phyloP scores from a whole-genome alignment of 2,888 invertebrate species.

The Chymomyza amoena region DNA sequence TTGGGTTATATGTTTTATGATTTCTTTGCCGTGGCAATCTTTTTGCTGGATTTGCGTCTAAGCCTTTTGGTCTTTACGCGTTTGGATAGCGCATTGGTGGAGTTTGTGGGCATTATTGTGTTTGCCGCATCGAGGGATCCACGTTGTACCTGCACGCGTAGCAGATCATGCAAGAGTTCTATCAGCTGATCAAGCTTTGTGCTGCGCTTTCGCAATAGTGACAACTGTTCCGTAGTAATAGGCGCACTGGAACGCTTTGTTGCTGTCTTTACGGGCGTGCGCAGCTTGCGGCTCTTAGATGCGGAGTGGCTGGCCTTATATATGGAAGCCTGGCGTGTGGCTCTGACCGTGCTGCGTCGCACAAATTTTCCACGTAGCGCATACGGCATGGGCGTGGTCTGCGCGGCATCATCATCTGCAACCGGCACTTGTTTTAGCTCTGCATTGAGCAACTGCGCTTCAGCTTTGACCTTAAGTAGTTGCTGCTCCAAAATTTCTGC shows the following conservation, averaged over 20 bases:
- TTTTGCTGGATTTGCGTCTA: not conserved
- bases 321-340: constrained; percentile 39
- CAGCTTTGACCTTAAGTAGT: constrained; percentile 12
- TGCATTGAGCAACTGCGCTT: constrained; percentile 32
- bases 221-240: not conserved
- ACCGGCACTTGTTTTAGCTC: constrained; percentile 17
- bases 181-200: constrained; percentile 66
- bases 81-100: not conserved
- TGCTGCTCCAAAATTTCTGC: constrained; percentile 16
- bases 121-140: constrained; percentile 1
- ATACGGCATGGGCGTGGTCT: constrained; percentile 54
- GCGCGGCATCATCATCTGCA: not conserved
- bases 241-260: not conserved
- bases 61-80: constrained; percentile 4
- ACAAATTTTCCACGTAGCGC: constrained; percentile 67
- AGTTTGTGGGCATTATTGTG: not conserved
- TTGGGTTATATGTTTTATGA: not conserved
- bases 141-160: constrained; percentile 45
- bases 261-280: constrained; percentile 9
- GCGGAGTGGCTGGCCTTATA: not conserved
- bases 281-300: not conserved
- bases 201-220: constrained; percentile 33
- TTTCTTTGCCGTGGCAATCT: not conserved
- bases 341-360: constrained; percentile 43
- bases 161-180: constrained; percentile 64